Evolutionary conservation across 2,113 vertebrate genomes (phyloP).

Genomic region (Gopherus evgoodei): DNA sequence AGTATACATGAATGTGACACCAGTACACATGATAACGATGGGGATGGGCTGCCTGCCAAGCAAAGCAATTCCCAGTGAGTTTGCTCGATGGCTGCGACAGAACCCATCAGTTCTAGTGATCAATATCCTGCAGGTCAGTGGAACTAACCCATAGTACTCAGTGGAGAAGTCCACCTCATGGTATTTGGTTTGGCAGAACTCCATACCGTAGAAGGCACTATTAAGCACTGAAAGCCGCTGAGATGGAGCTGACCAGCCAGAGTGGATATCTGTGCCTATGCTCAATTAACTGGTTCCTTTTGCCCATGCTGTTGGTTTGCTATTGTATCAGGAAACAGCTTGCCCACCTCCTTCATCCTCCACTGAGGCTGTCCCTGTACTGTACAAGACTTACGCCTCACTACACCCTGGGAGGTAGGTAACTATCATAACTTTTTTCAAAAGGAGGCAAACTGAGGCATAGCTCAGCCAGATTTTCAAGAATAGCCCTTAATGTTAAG

Average conservation of each 20-base stretch:
- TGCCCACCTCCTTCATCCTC: background rate
- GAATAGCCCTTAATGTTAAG: background rate
- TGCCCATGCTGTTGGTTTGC: background rate
- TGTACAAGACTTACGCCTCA: background rate
- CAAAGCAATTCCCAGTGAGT: background rate
- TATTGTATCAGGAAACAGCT: background rate
- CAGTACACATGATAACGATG: background rate
- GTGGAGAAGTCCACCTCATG: background rate
- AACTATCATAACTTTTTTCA: background rate
- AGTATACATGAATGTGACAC: background rate
- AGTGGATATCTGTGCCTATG: background rate
- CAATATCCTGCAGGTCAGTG: constrained; percentile 17
- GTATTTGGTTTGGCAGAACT: constrained; percentile 35
- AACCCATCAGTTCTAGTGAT: constrained; percentile 23
- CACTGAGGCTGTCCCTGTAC: background rate
- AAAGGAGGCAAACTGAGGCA: background rate
- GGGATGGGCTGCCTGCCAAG: background rate
- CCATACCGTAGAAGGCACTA: background rate
- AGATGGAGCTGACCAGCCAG: background rate
- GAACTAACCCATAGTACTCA: background rate
- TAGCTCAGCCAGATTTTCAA: background rate
- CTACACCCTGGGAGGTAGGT: background rate
- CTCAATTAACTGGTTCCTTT: background rate
- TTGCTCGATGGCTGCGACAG: constrained; percentile 10
- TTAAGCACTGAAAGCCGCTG: background rate